Conservation (phyloP, 2,888 invertebrate species). For the Drepanosiphum platanoidis region DNA sequence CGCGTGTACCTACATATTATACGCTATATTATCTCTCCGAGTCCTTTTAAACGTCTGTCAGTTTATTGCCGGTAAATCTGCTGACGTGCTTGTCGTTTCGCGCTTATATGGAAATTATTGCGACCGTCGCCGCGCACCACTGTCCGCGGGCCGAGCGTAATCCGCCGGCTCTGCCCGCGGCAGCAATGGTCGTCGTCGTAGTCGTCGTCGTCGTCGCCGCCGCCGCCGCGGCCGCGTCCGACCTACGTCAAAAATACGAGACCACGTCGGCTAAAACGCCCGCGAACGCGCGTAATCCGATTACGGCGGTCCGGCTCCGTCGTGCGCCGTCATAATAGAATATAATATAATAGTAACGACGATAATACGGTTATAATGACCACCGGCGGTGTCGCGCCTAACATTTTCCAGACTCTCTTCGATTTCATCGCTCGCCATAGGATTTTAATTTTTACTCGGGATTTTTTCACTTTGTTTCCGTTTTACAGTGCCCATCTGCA, state of each 20-base stretch:
- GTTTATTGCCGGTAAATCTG: conserved; percentile 57
- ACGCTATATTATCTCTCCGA: conserved; percentile 1
- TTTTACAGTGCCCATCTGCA: too few relatives aligned
- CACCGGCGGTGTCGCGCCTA: background rate
- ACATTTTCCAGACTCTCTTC: too few relatives aligned
- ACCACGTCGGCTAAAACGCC: background rate
- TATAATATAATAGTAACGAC: background rate
- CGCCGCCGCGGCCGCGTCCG: background rate
- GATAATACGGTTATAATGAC: background rate
- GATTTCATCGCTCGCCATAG: too few relatives aligned
- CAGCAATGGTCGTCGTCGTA: background rate
- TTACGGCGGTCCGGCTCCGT: background rate
- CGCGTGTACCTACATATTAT: background rate
- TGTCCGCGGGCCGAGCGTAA: background rate
- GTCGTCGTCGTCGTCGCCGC: background rate
- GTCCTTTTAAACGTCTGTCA: conserved; percentile 60
- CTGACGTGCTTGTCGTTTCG: conserved; percentile 55
- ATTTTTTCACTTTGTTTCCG: too few relatives aligned
- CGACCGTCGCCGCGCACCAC: conserved; percentile 8
- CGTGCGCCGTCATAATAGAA: background rate
- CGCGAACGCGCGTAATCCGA: background rate
- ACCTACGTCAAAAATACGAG: background rate
- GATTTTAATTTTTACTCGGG: too few relatives aligned
- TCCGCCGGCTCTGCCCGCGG: background rate
- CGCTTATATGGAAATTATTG: conserved; percentile 50